These are phyloP conservation scores for Eudasyphora cyanicolor DNA, from an alignment of 2,888 invertebrate species.

Conservation along the genomic window DNA sequence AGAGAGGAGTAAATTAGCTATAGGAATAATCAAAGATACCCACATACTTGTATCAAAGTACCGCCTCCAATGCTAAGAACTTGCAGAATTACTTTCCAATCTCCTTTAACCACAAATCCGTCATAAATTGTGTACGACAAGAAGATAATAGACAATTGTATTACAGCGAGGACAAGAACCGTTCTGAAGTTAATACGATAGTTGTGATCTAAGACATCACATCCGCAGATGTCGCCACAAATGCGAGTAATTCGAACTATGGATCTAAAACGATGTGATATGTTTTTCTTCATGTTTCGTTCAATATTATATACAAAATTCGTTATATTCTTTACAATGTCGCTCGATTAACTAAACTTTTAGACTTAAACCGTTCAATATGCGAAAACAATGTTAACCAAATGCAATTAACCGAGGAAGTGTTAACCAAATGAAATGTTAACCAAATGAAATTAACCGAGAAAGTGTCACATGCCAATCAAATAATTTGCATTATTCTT, in stretches of 20 bases:
- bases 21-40: neutral
- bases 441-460: no score
- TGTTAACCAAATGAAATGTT: no score
- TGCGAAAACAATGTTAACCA: no score
- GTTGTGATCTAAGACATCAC: slow-evolving; percentile 67
- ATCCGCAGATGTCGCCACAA: slow-evolving; percentile 62
- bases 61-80: slow-evolving; percentile 66
- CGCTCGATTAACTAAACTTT: no score
- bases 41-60: slow-evolving; percentile 21
- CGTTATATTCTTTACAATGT: no score
- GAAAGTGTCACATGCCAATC: no score
- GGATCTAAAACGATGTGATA: neutral
- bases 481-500: no score
- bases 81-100: slow-evolving; percentile 68
- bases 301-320: no score
- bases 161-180: slow-evolving; percentile 45
- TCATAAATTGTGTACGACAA: slow-evolving; percentile 69
- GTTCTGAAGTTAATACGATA: slow-evolving; percentile 67
- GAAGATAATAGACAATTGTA: slow-evolving; percentile 58
- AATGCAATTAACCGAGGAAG: no score
- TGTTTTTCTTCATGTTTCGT: neutral
- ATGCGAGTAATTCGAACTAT: neutral
- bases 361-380: no score
- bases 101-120: slow-evolving; percentile 61
- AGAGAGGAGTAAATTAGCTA: neutral